phyloP scores from a whole-genome alignment of 2,797 vertebrate genomes.

The Poecilia picta region DNA sequence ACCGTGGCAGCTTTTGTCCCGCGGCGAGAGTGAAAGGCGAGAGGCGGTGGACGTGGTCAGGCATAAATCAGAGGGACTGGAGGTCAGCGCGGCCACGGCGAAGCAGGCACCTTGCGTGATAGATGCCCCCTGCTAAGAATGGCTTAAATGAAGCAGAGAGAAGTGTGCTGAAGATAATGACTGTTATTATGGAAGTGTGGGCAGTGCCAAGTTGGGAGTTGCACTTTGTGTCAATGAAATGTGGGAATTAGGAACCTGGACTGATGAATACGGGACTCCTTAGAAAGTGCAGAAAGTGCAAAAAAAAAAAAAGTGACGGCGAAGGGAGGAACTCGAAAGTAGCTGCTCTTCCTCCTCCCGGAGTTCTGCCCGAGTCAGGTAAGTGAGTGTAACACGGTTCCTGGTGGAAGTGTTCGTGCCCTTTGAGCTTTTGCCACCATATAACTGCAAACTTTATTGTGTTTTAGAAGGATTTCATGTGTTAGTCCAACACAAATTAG shows the following conservation, averaged over 20 bases:
- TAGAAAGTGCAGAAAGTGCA: slow-evolving; percentile 32
- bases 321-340: slow-evolving; percentile 38
- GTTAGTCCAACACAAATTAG: neutral
- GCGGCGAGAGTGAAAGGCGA: slow-evolving; percentile 52
- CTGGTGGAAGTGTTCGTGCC: neutral
- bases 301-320: slow-evolving; percentile 47
- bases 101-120: slow-evolving; percentile 65
- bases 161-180: slow-evolving; percentile 80
- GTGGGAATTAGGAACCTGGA: slow-evolving; percentile 42
- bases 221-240: slow-evolving; percentile 65
- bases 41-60: slow-evolving; percentile 51
- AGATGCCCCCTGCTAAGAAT: slow-evolving; percentile 74
- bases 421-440: neutral
- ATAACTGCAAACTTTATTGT: neutral
- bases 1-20: slow-evolving; percentile 68
- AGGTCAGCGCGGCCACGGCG: slow-evolving; percentile 65
- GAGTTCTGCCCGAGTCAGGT: slow-evolving; percentile 46
- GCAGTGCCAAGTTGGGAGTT: slow-evolving; percentile 61
- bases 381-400: slow-evolving; percentile 27
- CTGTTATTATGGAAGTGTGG: slow-evolving; percentile 74
- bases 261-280: slow-evolving; percentile 45
- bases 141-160: slow-evolving; percentile 83
- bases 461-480: neutral
- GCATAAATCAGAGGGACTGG: slow-evolving; percentile 68
- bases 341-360: slow-evolving; percentile 26